A percentile compares a stretch with the other conserved stretches of the same genome.
Evolutionary conservation across 2,797 vertebrate genomes (phyloP).

Genomic region (Enteromius unitaeniatus): DNA sequence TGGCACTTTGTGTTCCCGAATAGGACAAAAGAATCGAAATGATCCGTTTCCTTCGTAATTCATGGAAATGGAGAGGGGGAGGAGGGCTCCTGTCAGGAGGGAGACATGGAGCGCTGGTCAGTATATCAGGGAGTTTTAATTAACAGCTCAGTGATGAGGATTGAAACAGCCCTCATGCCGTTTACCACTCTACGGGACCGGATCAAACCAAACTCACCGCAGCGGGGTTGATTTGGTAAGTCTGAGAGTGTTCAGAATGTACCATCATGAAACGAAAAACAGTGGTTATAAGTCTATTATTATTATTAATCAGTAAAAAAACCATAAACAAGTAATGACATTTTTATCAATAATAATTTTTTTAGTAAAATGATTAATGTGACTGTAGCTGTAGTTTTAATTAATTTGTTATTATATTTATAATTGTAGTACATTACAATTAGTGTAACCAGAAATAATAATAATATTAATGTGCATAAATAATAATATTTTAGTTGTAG

Average conservation of each 20-base stretch:
- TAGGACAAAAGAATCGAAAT: constrained; percentile 18
- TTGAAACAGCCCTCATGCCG: constrained; percentile 77
- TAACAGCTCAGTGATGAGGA: constrained; percentile 81
- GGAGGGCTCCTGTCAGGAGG: constrained; percentile 66
- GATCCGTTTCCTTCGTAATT: constrained; percentile 1
- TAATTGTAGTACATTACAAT: not conserved
- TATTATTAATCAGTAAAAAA: not conserved
- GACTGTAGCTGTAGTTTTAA: not conserved
- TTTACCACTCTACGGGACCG: constrained; percentile 75
- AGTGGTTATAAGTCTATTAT: not conserved
- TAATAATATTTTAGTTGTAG: not conserved
- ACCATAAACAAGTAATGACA: not conserved
- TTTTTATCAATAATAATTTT: not conserved
- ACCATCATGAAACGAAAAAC: not conserved
- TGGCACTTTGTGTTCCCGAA: constrained; percentile 6
- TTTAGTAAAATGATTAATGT: not conserved
- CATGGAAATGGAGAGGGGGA: constrained; percentile 3
- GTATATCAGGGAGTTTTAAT: constrained; percentile 89
- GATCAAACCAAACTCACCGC: constrained; percentile 44
- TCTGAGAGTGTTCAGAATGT: not conserved
- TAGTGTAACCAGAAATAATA: not conserved
- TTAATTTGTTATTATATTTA: not conserved
- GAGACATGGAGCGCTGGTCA: constrained; percentile 85
- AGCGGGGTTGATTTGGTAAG: not conserved
- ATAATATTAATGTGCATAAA: not conserved